Conservation (phyloP, 2,797 vertebrate genomes). For the Tolypeutes matacus region DNA sequence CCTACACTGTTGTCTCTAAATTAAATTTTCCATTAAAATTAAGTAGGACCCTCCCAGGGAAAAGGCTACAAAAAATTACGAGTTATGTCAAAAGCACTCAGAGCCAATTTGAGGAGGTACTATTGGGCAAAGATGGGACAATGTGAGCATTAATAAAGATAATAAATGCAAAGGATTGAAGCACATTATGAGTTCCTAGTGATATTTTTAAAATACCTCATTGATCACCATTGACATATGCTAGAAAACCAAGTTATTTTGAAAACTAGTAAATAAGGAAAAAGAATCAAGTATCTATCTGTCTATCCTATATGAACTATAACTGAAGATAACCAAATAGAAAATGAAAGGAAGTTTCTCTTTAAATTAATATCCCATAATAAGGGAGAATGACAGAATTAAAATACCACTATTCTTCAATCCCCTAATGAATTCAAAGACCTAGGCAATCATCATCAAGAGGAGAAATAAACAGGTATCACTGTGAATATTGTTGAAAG, state of each 20-base stretch:
- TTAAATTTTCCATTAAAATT: neutral
- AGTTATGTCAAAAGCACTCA: neutral
- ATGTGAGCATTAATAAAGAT: neutral
- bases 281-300: no score
- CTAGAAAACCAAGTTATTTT: neutral
- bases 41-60: neutral
- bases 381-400: constrained; percentile 32
- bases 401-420: neutral
- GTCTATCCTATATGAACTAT: no score
- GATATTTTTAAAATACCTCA: neutral
- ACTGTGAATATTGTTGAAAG: neutral
- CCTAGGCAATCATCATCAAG: neutral
- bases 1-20: neutral
- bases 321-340: no score
- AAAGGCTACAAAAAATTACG: constrained; percentile 3
- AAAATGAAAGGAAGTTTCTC: no score
- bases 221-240: neutral
- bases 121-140: neutral
- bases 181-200: neutral
- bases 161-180: constrained; percentile 1
- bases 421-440: neutral
- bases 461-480: neutral
- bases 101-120: neutral
- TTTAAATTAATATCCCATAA: neutral
- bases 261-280: no score